Conservation (phyloP, 92 coral and sea anemone species). For the Siderastrea siderea region DNA sequence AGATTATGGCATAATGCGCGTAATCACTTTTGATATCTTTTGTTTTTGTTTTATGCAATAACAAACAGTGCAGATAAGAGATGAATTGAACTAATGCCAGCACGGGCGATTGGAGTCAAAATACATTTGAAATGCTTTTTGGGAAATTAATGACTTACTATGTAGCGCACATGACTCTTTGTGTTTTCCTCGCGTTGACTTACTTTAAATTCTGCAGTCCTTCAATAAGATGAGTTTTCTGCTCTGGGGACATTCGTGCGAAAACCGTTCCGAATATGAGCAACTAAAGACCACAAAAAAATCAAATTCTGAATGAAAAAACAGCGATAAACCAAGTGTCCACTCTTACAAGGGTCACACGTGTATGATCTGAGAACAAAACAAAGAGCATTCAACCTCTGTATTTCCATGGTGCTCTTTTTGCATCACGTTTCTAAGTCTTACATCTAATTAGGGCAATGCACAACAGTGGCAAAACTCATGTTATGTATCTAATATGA, state of each 20-base stretch:
- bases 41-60: too few relatives aligned
- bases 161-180: not conserved
- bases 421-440: too few relatives aligned
- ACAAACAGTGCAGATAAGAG: too few relatives aligned
- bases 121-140: too few relatives aligned
- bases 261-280: slow-evolving; percentile 86
- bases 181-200: not conserved
- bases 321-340: not conserved
- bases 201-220: slow-evolving; percentile 83
- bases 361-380: not conserved
- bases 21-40: too few relatives aligned
- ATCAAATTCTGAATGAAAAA: not conserved
- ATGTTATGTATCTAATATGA: too few relatives aligned
- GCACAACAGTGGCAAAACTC: too few relatives aligned
- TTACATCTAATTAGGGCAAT: too few relatives aligned
- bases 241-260: slow-evolving; percentile 94
- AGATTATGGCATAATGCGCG: too few relatives aligned
- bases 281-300: slow-evolving; percentile 46
- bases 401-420: not conserved
- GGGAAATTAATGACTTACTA: not conserved
- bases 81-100: too few relatives aligned
- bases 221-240: slow-evolving; percentile 83
- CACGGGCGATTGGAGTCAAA: too few relatives aligned
- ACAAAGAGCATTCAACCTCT: too few relatives aligned
- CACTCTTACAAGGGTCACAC: not conserved